Evolutionary conservation across 2,113 vertebrate species (phyloP).

Genomic region (Oreochromis tanganicae): DNA sequence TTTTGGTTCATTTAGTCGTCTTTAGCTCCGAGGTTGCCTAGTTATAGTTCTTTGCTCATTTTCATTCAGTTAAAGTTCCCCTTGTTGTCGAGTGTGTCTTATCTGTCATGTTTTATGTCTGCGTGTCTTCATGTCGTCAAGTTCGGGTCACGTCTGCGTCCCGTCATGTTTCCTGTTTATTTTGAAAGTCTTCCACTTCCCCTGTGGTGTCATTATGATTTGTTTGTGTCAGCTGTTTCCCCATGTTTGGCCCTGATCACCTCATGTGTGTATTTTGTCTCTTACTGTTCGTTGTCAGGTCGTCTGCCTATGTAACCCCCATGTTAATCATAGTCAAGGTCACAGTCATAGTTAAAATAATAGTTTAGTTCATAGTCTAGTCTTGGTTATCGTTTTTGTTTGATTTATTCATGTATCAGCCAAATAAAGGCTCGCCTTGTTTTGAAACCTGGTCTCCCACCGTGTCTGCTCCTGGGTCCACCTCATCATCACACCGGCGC

Average conservation of each 20-base stretch:
- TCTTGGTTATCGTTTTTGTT: neutral
- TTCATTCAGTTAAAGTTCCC: too few relatives aligned
- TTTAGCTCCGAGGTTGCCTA: too few relatives aligned
- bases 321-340: neutral
- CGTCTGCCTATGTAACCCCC: neutral
- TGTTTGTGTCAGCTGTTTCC: neutral
- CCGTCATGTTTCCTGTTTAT: too few relatives aligned
- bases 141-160: too few relatives aligned
- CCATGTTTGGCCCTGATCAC: neutral
- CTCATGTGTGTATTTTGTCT: neutral
- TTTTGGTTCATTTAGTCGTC: too few relatives aligned
- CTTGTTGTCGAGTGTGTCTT: too few relatives aligned
- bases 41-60: too few relatives aligned
- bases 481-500: neutral
- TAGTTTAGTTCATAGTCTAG: fast-evolving
- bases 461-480: neutral
- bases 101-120: too few relatives aligned
- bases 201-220: too few relatives aligned
- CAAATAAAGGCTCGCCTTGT: neutral
- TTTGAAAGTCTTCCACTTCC: too few relatives aligned
- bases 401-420: neutral
- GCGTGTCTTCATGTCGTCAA: too few relatives aligned
- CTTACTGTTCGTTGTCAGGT: neutral
- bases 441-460: neutral
- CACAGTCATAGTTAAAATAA: neutral